phyloP scores from a whole-genome alignment of 2,888 invertebrate species.

The Petrolisthes manimaculis region DNA sequence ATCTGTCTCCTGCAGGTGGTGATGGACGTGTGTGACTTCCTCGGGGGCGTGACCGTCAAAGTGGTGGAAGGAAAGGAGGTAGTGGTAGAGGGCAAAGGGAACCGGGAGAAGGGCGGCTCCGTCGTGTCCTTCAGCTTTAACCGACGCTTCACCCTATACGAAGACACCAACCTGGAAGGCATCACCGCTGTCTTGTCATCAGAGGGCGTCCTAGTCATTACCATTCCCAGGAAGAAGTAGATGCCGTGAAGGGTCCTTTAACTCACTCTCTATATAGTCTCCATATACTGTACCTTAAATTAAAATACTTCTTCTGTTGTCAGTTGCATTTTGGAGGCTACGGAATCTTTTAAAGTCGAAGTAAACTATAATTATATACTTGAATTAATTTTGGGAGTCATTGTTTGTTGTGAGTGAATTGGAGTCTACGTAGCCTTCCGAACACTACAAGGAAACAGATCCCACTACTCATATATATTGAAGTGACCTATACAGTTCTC shows the following conservation, averaged over 20 bases:
- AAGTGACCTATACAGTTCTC: no score
- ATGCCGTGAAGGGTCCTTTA: not conserved
- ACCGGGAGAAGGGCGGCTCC: slow-evolving; percentile 12
- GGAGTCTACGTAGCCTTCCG: no score
- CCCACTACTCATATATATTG: no score
- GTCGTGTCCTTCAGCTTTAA: slow-evolving; percentile 30
- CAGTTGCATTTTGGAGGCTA: no score
- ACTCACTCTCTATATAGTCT: no score
- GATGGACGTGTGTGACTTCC: slow-evolving; percentile 27
- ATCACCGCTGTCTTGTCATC: slow-evolving; percentile 30
- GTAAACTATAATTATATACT: no score
- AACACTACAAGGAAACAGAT: no score
- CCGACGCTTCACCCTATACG: slow-evolving; percentile 19
- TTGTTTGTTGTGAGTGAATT: no score
- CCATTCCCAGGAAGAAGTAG: slow-evolving; percentile 20
- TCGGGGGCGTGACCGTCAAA: slow-evolving; percentile 3
- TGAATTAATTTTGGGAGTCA: no score
- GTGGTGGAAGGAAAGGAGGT: slow-evolving; percentile 30
- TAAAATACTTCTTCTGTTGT: no score
- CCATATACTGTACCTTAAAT: no score
- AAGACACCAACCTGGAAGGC: slow-evolving; percentile 2
- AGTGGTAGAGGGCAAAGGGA: slow-evolving; percentile 24
- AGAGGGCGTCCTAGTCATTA: slow-evolving; percentile 19
- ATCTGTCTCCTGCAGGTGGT: not conserved
- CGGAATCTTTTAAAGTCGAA: no score